Percentiles rank a stretch among this genome's conserved stretches.
Conservation (phyloP, 2,113 vertebrate species). For the Salvelinus namaycush region DNA sequence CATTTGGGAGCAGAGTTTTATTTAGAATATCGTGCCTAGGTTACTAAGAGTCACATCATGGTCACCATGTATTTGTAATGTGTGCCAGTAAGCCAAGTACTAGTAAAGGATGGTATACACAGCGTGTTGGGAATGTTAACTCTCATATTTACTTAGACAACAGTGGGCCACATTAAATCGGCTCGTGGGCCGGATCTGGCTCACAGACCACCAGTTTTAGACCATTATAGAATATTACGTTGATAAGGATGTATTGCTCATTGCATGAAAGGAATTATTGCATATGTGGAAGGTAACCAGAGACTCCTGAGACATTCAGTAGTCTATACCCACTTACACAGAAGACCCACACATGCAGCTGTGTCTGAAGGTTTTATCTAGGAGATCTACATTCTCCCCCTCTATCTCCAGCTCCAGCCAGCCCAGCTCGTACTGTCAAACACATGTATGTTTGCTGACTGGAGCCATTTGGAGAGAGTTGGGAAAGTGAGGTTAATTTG, state of each 20-base stretch:
- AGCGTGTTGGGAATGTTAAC: no score
- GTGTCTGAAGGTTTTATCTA: slow-evolving; percentile 52
- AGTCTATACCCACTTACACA: neutral
- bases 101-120: no score
- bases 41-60: neutral
- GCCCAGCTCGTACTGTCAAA: slow-evolving; percentile 29
- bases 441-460: slow-evolving; percentile 11
- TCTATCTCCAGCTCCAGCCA: neutral
- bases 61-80: neutral
- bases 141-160: neutral
- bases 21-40: neutral
- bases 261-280: neutral
- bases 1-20: slow-evolving; percentile 19
- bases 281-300: no score
- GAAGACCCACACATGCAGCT: slow-evolving; percentile 36
- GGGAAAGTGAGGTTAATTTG: slow-evolving; percentile 40
- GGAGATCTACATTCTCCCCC: slow-evolving; percentile 13
- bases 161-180: neutral
- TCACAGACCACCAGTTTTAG: neutral
- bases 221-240: neutral
- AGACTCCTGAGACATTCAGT: no score
- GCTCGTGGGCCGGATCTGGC: neutral
- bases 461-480: slow-evolving; percentile 13
- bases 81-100: neutral
- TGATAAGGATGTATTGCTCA: neutral